Percentiles rank a stretch among this genome's conserved stretches.
phyloP scores from a whole-genome alignment of 2,797 vertebrate species.

The Scleropages formosus region DNA sequence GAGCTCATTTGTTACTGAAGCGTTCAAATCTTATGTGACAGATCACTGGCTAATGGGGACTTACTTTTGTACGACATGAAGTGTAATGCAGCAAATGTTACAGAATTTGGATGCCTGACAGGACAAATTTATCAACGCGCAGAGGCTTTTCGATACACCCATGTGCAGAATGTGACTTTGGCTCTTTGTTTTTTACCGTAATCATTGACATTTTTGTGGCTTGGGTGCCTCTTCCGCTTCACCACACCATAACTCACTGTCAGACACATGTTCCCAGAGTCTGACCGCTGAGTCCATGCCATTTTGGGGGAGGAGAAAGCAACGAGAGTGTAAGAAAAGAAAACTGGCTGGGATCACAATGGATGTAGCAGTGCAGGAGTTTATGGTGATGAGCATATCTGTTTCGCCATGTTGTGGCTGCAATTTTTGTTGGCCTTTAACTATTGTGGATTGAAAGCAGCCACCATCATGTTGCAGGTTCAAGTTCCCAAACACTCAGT shows the following conservation, averaged over 20 bases:
- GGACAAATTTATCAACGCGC: conserved; percentile 6
- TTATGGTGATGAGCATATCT: conserved; percentile 11
- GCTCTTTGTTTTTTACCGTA: conserved; percentile 45
- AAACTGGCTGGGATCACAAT: conserved; percentile 37
- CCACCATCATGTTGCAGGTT: no score
- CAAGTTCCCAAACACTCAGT: no score
- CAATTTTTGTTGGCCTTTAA: no score
- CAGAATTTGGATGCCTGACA: conserved; percentile 34
- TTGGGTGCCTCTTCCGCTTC: conserved; percentile 36
- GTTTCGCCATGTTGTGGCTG: neutral
- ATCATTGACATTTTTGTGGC: conserved; percentile 52
- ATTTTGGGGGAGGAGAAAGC: neutral
- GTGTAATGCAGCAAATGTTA: conserved; percentile 34
- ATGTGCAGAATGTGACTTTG: conserved; percentile 40
- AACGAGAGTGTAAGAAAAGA: conserved; percentile 34
- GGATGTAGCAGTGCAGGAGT: conserved; percentile 38
- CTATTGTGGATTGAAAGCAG: no score
- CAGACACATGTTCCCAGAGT: conserved; percentile 35
- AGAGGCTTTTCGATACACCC: conserved; percentile 29
- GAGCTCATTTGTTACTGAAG: conserved; percentile 29
- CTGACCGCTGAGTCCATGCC: conserved; percentile 28
- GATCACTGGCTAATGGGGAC: conserved; percentile 7
- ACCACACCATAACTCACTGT: conserved; percentile 48
- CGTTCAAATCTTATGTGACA: conserved; percentile 34
- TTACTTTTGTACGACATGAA: conserved; percentile 23